Base-by-base conservation (phyloP, 2,888 invertebrate species). In the Poecilobothrus nobilitatus region DNA sequence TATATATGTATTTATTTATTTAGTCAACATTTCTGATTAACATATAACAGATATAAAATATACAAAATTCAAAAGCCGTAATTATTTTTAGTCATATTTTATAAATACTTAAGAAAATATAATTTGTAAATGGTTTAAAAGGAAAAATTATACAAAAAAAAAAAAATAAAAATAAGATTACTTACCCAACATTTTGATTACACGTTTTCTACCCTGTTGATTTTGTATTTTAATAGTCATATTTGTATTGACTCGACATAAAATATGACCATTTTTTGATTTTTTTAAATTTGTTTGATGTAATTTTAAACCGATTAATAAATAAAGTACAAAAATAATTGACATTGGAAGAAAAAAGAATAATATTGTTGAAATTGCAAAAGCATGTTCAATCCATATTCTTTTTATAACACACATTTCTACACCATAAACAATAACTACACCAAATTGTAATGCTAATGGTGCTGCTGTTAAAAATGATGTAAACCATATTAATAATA, bases 321-420 rank as follows among this genome's bases (percentile, higher is more conserved):
- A 84, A 77, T 95, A 95, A 71, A 95, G 81, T 71, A 92, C 89
- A n/a, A 89, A 87, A 76, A 94, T 93, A 72, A 94, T 84, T 62
- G 90, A 90, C 92, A 95, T 93, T 5, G 94, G 94, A n/a, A 89
- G 87, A 67, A 92, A 87, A 79, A 95, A 95, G 81, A 94, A 92
- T 74, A 94, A 82, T 76, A 90, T 87, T 0, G 89, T 88, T 21
- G 86, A 86, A n/a, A 86, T 74, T 71, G 85, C 84, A 75, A 87
- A 87, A 0, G 86, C 84, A 74, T 86, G 84, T 33, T 80, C 72
- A 1, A 85, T 74, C 3, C 84, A 80, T 9, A 80, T 78, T 6
- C 79, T 76, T 15, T 81, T 78, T 15, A 80, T 78, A 1, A 73
- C 74, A 69, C 82, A 82, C 66, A 76, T 77, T 65, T 78, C 78